phyloP scores from a whole-genome alignment of 2,797 vertebrate genomes.

The Pogoniulus pusillus region DNA sequence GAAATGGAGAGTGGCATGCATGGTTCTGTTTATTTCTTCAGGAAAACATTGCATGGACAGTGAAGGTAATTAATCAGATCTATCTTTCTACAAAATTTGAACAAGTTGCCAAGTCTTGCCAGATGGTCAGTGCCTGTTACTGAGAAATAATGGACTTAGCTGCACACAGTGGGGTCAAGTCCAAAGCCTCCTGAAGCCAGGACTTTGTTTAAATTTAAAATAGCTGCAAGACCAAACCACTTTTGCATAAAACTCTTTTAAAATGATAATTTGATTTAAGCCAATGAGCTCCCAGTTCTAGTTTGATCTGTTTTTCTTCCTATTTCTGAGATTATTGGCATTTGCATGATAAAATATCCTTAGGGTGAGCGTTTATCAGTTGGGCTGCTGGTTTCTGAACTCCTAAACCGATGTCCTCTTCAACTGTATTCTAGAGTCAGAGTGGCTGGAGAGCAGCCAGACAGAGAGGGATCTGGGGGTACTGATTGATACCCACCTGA shows the following conservation, averaged over 20 bases:
- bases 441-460: no score
- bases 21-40: conserved; percentile 52
- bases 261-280: not conserved
- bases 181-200: not conserved
- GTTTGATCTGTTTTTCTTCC: not conserved
- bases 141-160: not conserved
- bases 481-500: no score
- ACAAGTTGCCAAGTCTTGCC: conserved; percentile 1
- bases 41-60: conserved; percentile 47
- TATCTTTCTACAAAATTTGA: not conserved
- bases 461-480: no score
- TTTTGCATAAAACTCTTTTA: not conserved
- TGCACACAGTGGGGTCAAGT: not conserved
- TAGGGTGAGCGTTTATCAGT: not conserved
- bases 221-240: not conserved
- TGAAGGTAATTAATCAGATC: conserved; percentile 46
- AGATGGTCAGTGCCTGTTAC: not conserved
- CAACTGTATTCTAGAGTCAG: no score
- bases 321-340: not conserved
- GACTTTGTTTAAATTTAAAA: not conserved
- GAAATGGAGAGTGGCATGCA: conserved; percentile 31
- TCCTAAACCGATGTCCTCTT: not conserved
- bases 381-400: not conserved
- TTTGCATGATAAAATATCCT: not conserved
- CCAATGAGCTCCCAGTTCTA: not conserved